These are phyloP conservation scores for Pelosia muscerda DNA, from an alignment of 2,888 invertebrate species.

Conservation along the genomic window DNA sequence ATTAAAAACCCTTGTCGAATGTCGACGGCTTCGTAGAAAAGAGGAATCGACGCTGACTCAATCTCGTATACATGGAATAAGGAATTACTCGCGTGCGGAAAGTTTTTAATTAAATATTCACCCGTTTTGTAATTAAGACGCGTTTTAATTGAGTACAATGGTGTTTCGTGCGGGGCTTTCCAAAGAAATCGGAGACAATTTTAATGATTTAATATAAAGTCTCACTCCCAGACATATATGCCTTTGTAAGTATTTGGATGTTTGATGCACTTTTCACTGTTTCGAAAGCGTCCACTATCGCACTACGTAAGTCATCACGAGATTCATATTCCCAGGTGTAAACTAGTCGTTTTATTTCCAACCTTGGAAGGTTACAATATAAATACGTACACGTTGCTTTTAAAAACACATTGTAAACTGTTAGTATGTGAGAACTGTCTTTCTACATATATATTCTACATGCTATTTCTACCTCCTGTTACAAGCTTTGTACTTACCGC, in stretches of 20 bases:
- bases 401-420: no score
- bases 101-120: constrained; percentile 86
- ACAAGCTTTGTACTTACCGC: constrained; percentile 50
- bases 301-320: no score
- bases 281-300: no score
- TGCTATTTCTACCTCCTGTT: neutral
- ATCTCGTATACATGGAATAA: constrained; percentile 85
- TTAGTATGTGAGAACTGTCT: neutral
- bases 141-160: constrained; percentile 79
- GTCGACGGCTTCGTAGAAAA: constrained; percentile 79
- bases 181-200: constrained; percentile 72
- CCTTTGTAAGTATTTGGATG: neutral
- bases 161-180: constrained; percentile 72
- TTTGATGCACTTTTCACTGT: no score
- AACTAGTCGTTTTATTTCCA: no score
- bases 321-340: no score
- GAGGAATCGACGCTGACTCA: constrained; percentile 81
- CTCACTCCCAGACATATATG: constrained; percentile 22
- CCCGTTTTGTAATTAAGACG: constrained; percentile 84
- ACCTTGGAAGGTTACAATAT: no score
- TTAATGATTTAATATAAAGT: constrained; percentile 60
- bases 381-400: no score
- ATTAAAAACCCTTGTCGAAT: constrained; percentile 85
- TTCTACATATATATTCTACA: no score
- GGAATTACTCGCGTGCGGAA: constrained; percentile 84